A percentile compares a stretch with the other conserved stretches of the same genome.
Evolutionary conservation across 1,140 invertebrate species (phyloP).

Genomic region (Drosophila cardini): DNA sequence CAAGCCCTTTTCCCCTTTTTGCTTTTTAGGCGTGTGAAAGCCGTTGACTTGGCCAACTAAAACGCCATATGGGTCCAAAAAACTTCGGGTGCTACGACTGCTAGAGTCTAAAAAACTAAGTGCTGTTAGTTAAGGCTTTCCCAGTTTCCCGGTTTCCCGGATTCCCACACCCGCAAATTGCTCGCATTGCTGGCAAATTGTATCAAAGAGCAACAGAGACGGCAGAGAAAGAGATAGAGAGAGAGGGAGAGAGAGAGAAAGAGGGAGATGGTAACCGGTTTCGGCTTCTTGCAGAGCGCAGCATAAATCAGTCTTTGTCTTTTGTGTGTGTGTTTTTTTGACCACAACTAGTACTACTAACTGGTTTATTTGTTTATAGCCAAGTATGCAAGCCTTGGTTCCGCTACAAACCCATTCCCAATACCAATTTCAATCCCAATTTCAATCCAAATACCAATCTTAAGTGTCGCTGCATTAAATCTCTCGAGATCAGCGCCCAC

Average conservation of each 20-base stretch:
- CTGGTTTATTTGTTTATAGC: slow-evolving; percentile 77
- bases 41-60: slow-evolving; percentile 41
- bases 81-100: slow-evolving; percentile 6
- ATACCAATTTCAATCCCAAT: no score
- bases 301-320: slow-evolving; percentile 70
- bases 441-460: neutral
- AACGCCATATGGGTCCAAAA: slow-evolving; percentile 21
- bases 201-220: slow-evolving; percentile 52
- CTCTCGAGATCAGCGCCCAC: slow-evolving; percentile 31
- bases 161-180: slow-evolving; percentile 77
- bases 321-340: slow-evolving; percentile 9
- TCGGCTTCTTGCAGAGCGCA: slow-evolving; percentile 41
- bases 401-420: slow-evolving; percentile 20
- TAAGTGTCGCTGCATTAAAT: slow-evolving; percentile 22
- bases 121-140: slow-evolving; percentile 23
- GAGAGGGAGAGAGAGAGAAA: neutral
- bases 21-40: slow-evolving; percentile 73
- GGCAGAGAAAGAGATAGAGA: neutral
- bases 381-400: slow-evolving; percentile 42
- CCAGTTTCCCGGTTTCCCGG: slow-evolving; percentile 10
- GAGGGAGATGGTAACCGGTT: slow-evolving; percentile 56
- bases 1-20: slow-evolving; percentile 7
- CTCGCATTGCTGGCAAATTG: slow-evolving; percentile 64
- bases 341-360: slow-evolving; percentile 53
- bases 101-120: slow-evolving; percentile 1